phyloP scores from a whole-genome alignment of 1,140 invertebrate species.

The Drosophila ercepeae region DNA sequence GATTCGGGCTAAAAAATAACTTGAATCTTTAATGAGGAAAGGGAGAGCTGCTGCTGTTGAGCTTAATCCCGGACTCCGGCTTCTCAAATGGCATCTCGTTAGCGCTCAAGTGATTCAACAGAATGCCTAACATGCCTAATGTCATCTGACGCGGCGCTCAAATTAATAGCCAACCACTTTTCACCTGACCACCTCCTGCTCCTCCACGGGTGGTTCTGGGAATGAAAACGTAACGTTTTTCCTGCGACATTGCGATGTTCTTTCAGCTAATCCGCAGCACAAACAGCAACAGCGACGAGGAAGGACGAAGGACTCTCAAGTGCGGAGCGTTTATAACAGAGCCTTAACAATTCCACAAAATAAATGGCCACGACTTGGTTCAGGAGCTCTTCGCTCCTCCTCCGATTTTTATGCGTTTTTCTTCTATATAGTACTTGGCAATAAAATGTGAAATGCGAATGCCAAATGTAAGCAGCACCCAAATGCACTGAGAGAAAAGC shows the following conservation, averaged over 20 bases:
- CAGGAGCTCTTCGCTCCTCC: conserved; percentile 14
- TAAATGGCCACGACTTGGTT: conserved; percentile 68
- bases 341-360: conserved; percentile 72
- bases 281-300: conserved; percentile 12
- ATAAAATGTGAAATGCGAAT: conserved; percentile 73
- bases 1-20: conserved; percentile 40
- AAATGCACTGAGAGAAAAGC: conserved; percentile 9
- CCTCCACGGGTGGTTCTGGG: neutral
- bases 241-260: conserved; percentile 44
- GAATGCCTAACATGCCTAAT: conserved; percentile 80
- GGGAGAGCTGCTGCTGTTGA: conserved; percentile 1
- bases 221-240: conserved; percentile 66
- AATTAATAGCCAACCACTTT: conserved; percentile 80
- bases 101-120: conserved; percentile 78
- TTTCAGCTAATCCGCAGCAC: conserved; percentile 64
- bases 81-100: conserved; percentile 79
- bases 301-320: conserved; percentile 48
- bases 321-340: conserved; percentile 69
- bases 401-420: conserved; percentile 77
- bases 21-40: conserved; percentile 43
- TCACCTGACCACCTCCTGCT: conserved; percentile 66
- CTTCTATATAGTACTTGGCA: conserved; percentile 59
- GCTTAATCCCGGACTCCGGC: conserved; percentile 46
- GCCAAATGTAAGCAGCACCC: conserved; percentile 68
- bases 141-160: conserved; percentile 75